A percentile compares a stretch with the other conserved stretches of the same genome.
phyloP scores from a whole-genome alignment of 2,888 invertebrate genomes.

The Pharmacophagus antenor region DNA sequence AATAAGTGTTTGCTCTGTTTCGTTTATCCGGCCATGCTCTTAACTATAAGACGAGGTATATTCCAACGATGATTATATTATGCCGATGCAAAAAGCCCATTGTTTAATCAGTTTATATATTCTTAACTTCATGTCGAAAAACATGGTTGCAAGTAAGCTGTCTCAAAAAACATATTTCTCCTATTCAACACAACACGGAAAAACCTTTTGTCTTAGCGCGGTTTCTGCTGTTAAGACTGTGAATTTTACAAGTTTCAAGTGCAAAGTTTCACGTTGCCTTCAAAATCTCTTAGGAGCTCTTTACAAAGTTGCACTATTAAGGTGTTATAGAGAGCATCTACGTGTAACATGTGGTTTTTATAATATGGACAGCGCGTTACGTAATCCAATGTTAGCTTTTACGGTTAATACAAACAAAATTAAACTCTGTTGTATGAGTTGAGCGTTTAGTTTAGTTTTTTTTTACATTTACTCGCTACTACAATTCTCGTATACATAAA shows the following conservation, averaged over 20 bases:
- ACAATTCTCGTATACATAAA: no score
- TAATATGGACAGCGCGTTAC: neutral
- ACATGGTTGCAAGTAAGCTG: neutral
- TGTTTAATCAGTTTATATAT: neutral
- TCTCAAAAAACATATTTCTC: neutral
- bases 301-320: conserved; percentile 18
- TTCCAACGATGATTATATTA: no score
- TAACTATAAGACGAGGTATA: no score
- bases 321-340: conserved; percentile 13
- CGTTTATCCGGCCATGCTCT: no score
- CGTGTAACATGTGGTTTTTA: conserved; percentile 5
- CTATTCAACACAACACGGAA: neutral
- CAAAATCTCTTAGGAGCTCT: conserved; percentile 19
- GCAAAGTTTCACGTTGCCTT: conserved; percentile 20
- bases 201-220: conserved; percentile 3
- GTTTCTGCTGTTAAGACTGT: conserved; percentile 14
- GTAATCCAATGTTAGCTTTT: no score
- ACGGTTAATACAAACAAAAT: no score
- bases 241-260: conserved; percentile 17
- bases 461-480: no score
- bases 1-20: no score
- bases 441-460: no score
- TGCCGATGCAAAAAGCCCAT: neutral
- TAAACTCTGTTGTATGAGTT: no score
- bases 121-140: neutral